Base-by-base conservation (phyloP, 2,797 vertebrate genomes). In the Lagocephalus sceleratus region DNA sequence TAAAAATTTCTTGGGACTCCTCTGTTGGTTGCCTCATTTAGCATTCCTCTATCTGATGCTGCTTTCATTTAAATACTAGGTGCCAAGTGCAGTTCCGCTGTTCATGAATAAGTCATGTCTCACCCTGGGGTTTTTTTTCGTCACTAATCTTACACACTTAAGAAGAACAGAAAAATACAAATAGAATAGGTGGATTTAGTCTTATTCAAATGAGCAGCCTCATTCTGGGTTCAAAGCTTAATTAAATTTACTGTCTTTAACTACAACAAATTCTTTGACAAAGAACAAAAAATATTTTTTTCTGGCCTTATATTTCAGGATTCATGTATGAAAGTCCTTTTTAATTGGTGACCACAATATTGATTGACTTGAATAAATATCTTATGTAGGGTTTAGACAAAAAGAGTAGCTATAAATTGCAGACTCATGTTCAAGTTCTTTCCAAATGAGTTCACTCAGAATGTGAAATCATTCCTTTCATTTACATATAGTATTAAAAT, bases 101-200 rank as follows among this genome's bases (percentile, higher is more conserved):
- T 82, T 86, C 81, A 86, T 85, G 82, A 85, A 88, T 89, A 82
- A 87, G 47, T 82, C 68, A 83, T 75, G 70, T 66, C 52, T 63
- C 46, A 68, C 82, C 69, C 57, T 41, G 46, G 82, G 77, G 61
- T 21, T 76, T 83, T 60, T 64, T 58, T 81, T 10, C 19, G 9
- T 9, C 8, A 16, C 84, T 85, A 74, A 86, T 86, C 85, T 80
- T 73, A 76, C 75, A 74, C 50, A 73, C 80, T 84, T 83, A 76
- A 78, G 66, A 46, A 54, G 63, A 79, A 77, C 70, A 65, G 63
- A 65, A 47, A 66, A 39, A 70, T 56, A 76, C 73, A 67, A 73
- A 78, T 61, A 47, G 51, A 77, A 73, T 26, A 54, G 35, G 69
- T 80, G 68, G 66, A 72, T 68, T 77, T 22, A 47, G 38, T 69